Conservation (phyloP, 2,888 invertebrate species). For the Patella pellucida region DNA sequence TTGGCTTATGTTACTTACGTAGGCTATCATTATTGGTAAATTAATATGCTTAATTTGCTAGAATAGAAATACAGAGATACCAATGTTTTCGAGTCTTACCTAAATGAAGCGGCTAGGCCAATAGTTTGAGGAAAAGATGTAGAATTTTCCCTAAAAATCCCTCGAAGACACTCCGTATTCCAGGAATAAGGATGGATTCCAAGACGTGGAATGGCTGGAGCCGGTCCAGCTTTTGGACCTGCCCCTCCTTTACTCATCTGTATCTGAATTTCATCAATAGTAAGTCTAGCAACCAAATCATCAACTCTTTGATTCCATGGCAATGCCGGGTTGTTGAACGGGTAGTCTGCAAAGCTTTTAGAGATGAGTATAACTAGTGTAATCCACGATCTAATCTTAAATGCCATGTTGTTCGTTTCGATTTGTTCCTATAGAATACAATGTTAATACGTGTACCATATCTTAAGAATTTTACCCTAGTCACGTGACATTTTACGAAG, state of each 20-base stretch:
- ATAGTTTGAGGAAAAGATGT: conserved; percentile 67
- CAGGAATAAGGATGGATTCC: conserved; percentile 62
- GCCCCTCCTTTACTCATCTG: conserved; percentile 56
- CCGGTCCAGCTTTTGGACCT: conserved; percentile 50
- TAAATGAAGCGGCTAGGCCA: conserved; percentile 66
- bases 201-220: conserved; percentile 59
- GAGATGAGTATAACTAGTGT: no score
- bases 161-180: conserved; percentile 67
- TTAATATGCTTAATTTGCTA: no score
- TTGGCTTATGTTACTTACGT: no score
- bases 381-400: no score
- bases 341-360: conserved; percentile 37
- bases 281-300: conserved; percentile 60
- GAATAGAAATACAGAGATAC: no score
- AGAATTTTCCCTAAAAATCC: conserved; percentile 59
- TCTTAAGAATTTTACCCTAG: no score
- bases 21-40: no score
- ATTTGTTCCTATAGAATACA: no score
- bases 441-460: no score
- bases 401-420: no score
- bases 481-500: no score
- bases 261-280: conserved; percentile 55
- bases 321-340: conserved; percentile 60
- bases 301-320: conserved; percentile 62
- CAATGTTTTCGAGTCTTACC: conserved; percentile 39